These are phyloP conservation scores for Tiliqua scincoides DNA, from an alignment of 2,113 vertebrate species.

Conservation along the genomic window DNA sequence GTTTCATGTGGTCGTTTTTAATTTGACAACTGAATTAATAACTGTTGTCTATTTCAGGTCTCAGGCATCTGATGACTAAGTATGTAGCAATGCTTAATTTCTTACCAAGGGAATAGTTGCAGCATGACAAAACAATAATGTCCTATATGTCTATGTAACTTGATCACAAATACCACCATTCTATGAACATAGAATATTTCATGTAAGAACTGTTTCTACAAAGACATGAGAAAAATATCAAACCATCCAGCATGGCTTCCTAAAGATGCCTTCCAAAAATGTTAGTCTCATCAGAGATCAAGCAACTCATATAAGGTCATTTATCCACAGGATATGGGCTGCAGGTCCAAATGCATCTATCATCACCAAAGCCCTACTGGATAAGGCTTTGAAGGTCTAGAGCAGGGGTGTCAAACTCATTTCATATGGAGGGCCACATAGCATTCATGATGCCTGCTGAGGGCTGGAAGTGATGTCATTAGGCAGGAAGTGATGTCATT, in stretches of 20 bases:
- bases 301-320: constrained; percentile 43
- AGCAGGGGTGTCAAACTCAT: no score
- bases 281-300: neutral
- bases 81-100: constrained; percentile 31
- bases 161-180: neutral
- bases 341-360: neutral
- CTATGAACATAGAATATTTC: neutral
- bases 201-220: neutral
- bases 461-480: no score
- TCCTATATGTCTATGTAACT: neutral
- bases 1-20: constrained; percentile 2
- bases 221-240: constrained; percentile 26
- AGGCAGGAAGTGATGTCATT: no score
- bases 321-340: neutral
- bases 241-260: rapidly evolving
- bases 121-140: neutral
- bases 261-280: constrained; percentile 28
- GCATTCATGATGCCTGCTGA: no score
- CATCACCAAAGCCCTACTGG: neutral
- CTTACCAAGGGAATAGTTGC: neutral
- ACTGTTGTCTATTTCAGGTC: neutral
- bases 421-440: no score
- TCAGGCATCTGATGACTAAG: constrained; percentile 8
- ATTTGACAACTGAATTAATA: constrained; percentile 16
- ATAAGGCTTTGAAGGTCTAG: neutral